phyloP scores from a whole-genome alignment of 1,140 invertebrate species.

The Anthonomus grandis region DNA sequence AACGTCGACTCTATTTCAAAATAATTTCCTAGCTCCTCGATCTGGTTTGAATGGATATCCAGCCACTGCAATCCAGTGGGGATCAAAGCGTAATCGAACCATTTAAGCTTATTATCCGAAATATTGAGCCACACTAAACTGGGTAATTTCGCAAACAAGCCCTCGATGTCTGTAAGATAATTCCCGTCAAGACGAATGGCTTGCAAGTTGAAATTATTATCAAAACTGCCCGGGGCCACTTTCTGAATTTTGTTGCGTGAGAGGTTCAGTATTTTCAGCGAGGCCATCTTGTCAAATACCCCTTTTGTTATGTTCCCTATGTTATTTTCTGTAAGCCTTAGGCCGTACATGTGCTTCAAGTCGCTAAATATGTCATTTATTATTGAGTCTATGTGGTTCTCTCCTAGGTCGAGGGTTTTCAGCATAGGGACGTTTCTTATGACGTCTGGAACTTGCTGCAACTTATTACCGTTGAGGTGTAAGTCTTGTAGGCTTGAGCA shows the following conservation, averaged over 20 bases:
- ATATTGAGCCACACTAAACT: conserved; percentile 90
- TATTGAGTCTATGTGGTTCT: conserved; percentile 82
- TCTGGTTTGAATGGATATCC: conserved; percentile 85
- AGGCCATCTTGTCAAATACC: conserved; percentile 77
- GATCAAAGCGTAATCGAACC: conserved; percentile 89
- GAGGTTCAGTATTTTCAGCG: conserved; percentile 83
- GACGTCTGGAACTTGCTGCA: conserved; percentile 80
- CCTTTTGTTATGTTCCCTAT: conserved; percentile 82
- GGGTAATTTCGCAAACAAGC: conserved; percentile 79
- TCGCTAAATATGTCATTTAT: conserved; percentile 76
- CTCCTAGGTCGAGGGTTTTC: conserved; percentile 82
- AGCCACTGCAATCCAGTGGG: conserved; percentile 85
- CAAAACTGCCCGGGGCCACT: conserved; percentile 82
- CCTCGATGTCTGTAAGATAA: conserved; percentile 78
- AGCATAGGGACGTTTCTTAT: conserved; percentile 74
- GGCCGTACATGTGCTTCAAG: conserved; percentile 77
- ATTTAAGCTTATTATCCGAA: conserved; percentile 83
- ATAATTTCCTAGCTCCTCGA: conserved; percentile 84
- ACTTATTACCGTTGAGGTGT: conserved; percentile 83
- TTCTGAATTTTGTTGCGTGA: conserved; percentile 81
- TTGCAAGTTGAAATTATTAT: conserved; percentile 78
- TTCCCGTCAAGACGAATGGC: conserved; percentile 86
- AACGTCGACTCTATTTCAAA: conserved; percentile 82
- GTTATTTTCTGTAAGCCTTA: conserved; percentile 83
- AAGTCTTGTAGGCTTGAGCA: conserved; percentile 81